Percentiles rank a stretch among this genome's conserved stretches.
Evolutionary conservation across 2,888 invertebrate species (phyloP).

Genomic region (Ramazzottius varieornatus): DNA sequence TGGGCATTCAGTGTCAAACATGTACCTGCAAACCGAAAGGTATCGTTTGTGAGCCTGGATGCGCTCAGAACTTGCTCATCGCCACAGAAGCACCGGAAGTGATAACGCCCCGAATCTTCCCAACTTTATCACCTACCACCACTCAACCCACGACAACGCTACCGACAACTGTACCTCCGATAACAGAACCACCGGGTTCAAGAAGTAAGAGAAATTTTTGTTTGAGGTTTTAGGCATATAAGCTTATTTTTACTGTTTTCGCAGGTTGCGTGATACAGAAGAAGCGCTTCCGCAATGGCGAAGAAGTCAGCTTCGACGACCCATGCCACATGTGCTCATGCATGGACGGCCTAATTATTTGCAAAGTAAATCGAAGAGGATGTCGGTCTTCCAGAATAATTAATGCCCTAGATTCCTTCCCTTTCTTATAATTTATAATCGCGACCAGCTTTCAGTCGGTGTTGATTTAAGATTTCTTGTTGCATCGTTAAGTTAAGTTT

Average conservation of each 20-base stretch:
- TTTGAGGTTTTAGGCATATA: not conserved
- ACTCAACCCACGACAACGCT: not conserved
- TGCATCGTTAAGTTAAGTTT: too few relatives aligned
- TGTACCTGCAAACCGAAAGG: not conserved
- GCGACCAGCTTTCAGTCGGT: too few relatives aligned
- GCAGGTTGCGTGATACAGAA: not conserved
- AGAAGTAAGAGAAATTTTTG: not conserved
- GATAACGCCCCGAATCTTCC: not conserved
- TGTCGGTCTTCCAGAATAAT: not conserved
- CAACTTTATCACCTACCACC: not conserved
- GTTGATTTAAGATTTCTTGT: too few relatives aligned
- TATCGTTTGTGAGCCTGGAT: not conserved
- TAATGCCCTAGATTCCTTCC: not conserved
- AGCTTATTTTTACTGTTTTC: not conserved
- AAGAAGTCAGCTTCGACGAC: not conserved
- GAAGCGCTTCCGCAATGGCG: not conserved
- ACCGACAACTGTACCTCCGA: not conserved
- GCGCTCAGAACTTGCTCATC: not conserved
- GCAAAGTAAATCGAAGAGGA: not conserved
- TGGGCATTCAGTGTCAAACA: not conserved
- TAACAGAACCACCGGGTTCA: not conserved
- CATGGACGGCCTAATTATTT: not conserved
- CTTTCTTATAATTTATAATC: too few relatives aligned
- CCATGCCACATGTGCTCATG: not conserved
- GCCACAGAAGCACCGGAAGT: not conserved